A percentile compares a stretch with the other conserved stretches of the same genome.
These are phyloP conservation scores for Sturmia bella DNA, from an alignment of 2,888 invertebrate genomes.

Conservation along the genomic window DNA sequence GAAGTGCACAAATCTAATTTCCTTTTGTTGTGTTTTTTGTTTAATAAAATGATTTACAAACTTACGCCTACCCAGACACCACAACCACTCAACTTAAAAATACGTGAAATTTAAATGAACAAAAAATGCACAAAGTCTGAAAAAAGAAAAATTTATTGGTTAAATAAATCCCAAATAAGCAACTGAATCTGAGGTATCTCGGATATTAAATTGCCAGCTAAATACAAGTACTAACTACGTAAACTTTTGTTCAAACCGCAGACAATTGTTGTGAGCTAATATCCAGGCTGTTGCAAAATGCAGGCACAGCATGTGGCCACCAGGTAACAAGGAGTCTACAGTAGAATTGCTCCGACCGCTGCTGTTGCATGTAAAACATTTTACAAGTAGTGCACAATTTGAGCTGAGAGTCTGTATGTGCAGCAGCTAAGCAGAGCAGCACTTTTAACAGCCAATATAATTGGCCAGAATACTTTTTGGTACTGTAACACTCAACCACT, in stretches of 20 bases:
- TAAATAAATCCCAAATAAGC: conserved; percentile 60
- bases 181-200: conserved; percentile 51
- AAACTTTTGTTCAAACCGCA: conserved; percentile 62
- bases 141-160: conserved; percentile 57
- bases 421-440: conserved; percentile 11
- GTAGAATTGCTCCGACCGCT: conserved; percentile 27
- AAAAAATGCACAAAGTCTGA: not conserved
- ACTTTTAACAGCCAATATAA: conserved; percentile 41
- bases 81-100: conserved; percentile 25
- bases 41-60: conserved; percentile 65
- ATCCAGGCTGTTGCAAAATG: conserved; percentile 49
- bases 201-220: conserved; percentile 32
- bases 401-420: too few relatives aligned
- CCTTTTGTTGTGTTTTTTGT: conserved; percentile 57
- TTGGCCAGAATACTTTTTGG: conserved; percentile 35
- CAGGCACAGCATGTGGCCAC: conserved; percentile 63
- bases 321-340: conserved; percentile 55
- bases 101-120: conserved; percentile 55
- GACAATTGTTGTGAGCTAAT: conserved; percentile 59
- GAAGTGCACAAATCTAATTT: conserved; percentile 55
- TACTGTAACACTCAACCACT: not conserved
- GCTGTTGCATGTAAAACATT: conserved; percentile 38
- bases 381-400: conserved; percentile 26
- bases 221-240: conserved; percentile 22
- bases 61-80: conserved; percentile 64